Conservation (phyloP, 35 echinoderm and acorn worm species). For the Lytechinus pictus region DNA sequence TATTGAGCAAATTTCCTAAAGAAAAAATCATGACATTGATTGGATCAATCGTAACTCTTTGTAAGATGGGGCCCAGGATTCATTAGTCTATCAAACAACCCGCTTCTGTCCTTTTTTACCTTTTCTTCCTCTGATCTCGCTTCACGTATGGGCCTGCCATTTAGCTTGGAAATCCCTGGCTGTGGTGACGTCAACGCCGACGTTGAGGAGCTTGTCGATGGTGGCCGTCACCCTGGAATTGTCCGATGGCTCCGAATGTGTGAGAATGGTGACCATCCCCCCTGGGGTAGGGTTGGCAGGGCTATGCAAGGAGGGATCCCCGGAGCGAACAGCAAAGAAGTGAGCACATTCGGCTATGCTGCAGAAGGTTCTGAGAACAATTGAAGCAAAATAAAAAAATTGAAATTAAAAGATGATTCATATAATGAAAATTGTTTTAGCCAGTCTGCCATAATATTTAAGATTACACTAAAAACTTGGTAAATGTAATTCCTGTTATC, state of each 20-base stretch:
- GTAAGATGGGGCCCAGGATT: too few species aligned
- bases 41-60: too few species aligned
- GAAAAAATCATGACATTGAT: too few species aligned
- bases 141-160: slow-evolving; percentile 32
- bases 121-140: not conserved
- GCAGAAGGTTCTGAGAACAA: slow-evolving; percentile 30
- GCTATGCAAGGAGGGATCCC: not conserved
- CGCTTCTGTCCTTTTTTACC: not conserved
- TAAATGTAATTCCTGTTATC: too few species aligned
- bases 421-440: too few species aligned
- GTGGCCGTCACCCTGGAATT: not conserved
- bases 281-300: not conserved
- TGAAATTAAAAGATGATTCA: too few species aligned
- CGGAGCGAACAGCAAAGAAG: slow-evolving; percentile 38
- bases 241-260: not conserved
- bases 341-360: slow-evolving; percentile 51
- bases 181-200: slow-evolving; percentile 10
- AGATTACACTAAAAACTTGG: too few species aligned
- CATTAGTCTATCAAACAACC: too few species aligned
- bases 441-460: too few species aligned
- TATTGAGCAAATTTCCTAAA: too few species aligned
- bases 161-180: slow-evolving; percentile 12
- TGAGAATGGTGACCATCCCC: slow-evolving; percentile 42
- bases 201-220: slow-evolving; percentile 4
- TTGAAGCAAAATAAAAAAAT: too few species aligned